Evolutionary conservation across 2,888 invertebrate species (phyloP), one percentile per base, ranked within the genome.

Genomic region (Deilephila elpenor): DNA sequence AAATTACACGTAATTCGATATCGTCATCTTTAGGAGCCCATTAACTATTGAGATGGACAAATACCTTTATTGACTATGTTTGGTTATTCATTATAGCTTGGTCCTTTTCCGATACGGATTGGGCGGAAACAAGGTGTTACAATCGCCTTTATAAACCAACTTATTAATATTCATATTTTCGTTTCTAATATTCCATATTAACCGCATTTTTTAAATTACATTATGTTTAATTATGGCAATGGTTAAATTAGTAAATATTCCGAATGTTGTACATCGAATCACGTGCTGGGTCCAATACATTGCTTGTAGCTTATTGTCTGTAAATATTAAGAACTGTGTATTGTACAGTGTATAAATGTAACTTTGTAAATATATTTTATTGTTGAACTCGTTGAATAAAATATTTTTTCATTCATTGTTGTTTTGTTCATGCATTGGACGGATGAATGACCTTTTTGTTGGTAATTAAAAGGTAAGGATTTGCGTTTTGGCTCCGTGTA

Each of bases 321-420:
- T 85, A 83, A 78, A 84, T 83, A 84, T 59, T 76, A 75, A 34
- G 70, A 59, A 73, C 56, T 32, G 59, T 34, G 32, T 67, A 75
- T 74, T 89, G 88, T 91, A 88, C 85, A 90, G 86, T 88, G 87
- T 89, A 83, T 78, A 83, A 80, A 80, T 82, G 77, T 86, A 86
- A 84, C 80, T 75, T 72, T 93, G 91, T 93, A 93, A 84, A 92
- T 92, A 91, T 20, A 82, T 86, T 89, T 86, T 84, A 88, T 91
- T 89, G 93, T 93, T 93, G 91, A 90, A 87, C 81, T 79, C 81
- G 88, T 91, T 92, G 83, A 88, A 90, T 92, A 90, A 90, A 91
- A 88, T 90, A 91, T 91, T 92, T 88, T 90, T 88, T 81, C 84
- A 83, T 84, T 72, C 75, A 73, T 19, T 71, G 14, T 67, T 73